Conservation (phyloP, 2,113 vertebrate species). For the Clinocottus analis region DNA sequence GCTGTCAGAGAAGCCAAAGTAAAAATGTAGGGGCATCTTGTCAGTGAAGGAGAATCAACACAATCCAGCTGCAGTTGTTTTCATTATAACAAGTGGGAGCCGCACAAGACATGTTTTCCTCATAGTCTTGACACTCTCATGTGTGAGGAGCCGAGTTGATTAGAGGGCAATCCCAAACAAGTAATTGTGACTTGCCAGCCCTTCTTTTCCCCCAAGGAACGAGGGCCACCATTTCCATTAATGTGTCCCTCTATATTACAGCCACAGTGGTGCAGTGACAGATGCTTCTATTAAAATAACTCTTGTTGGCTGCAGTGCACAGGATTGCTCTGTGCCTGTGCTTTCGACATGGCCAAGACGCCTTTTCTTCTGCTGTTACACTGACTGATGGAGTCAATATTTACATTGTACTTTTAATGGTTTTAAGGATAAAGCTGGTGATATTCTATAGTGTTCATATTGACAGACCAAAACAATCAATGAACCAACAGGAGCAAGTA, state of each 20-base stretch:
- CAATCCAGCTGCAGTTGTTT: slow-evolving; percentile 49
- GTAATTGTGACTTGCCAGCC: slow-evolving; percentile 71
- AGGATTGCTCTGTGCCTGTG: slow-evolving; percentile 11
- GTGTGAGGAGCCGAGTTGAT: slow-evolving; percentile 68
- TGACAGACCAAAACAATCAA: neutral
- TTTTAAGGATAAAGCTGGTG: neutral
- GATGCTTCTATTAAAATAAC: slow-evolving; percentile 62
- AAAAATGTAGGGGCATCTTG: slow-evolving; percentile 53
- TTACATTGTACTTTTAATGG: neutral
- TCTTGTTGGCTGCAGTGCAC: slow-evolving; percentile 22
- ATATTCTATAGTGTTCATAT: neutral
- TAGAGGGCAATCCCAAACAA: slow-evolving; percentile 67
- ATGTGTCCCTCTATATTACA: slow-evolving; percentile 69
- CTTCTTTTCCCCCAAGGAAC: slow-evolving; percentile 46
- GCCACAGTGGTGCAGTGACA: slow-evolving; percentile 49
- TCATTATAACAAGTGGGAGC: slow-evolving; percentile 62
- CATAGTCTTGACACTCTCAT: slow-evolving; percentile 63
- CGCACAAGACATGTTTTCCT: slow-evolving; percentile 36
- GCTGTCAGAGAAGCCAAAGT: slow-evolving; percentile 38
- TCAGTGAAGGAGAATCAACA: slow-evolving; percentile 58
- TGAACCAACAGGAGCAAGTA: neutral
- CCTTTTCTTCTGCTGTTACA: slow-evolving; percentile 22
- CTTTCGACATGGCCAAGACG: neutral
- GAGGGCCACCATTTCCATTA: slow-evolving; percentile 72
- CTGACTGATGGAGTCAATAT: neutral